Evolutionary conservation across 2,888 invertebrate genomes (phyloP).

Genomic region (Mythimna pallens): DNA sequence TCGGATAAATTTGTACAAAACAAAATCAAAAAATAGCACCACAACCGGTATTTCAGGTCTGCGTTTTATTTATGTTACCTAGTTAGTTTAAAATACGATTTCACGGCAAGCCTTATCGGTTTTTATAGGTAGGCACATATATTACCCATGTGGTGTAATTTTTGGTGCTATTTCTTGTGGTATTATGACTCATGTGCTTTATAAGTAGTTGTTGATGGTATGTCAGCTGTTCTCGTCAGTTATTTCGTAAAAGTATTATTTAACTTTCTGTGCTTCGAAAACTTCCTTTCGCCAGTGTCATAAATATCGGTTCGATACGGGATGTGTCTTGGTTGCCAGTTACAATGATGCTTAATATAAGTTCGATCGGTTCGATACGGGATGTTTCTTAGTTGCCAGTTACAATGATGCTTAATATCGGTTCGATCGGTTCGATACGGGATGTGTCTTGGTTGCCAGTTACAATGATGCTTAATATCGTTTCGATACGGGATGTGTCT

Average conservation of each 20-base stretch:
- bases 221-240: background rate
- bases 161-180: background rate
- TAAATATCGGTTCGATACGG: constrained; percentile 20
- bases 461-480: no score
- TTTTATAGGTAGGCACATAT: background rate
- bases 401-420: no score
- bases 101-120: background rate
- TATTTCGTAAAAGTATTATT: background rate
- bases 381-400: no score
- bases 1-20: background rate
- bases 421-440: no score
- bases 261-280: background rate
- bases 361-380: no score
- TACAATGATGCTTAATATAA: no score
- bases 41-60: constrained; percentile 3
- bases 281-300: background rate
- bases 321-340: background rate
- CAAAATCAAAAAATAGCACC: background rate
- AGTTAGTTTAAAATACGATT: constrained; percentile 8
- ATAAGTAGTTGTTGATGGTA: background rate
- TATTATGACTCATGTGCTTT: background rate
- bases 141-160: background rate
- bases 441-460: no score
- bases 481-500: no score
- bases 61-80: background rate